Base-by-base conservation (phyloP, 1,140 invertebrate genomes). In the Whitmania pigra region DNA sequence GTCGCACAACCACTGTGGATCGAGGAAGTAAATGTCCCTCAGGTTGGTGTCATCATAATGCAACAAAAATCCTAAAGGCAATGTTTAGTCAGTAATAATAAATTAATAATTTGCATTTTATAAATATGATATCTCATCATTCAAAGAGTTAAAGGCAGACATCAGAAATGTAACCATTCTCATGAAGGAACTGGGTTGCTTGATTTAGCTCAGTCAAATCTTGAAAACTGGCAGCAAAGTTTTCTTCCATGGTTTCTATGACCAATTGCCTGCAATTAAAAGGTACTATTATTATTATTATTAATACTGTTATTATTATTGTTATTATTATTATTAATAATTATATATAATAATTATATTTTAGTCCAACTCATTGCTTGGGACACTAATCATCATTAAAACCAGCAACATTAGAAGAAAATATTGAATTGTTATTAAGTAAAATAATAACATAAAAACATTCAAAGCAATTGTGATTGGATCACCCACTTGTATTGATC, bases 1-100 rank as follows among this genome's bases (percentile, higher is more conserved):
- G 81, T 98, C 94, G 83, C 94, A 98, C 6, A 99, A 85, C 95
- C 95, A 99, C 79, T 98, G 95, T 0, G 95, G 94, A 82, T 97
- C 92, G 20, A 99, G 82, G 80, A 97, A 97, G 79, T 92, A 93
- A 31, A 96, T 84, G 84, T 98, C 94, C 78, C 93, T 91, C 0
- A 99, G 83, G 0, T 92, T 92, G 0, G 92, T 90, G 82, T 99
- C 96, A 78, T 98, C 94, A 79, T 97, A 99, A 82, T 98, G 94
- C 0, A 98, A 85, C n/a, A 99, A 84, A 29, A 99, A 90, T 67
- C 91, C 89, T 89, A 13, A 63, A 27, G 9, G 17, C 9, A 13
- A 25, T 13, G n/a, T 60, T 29, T 22, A 60, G n/a, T n/a, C n/a
- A 60, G 27, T 60, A 25, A 22, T 60, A 22, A 15, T 29, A n/a